These are phyloP conservation scores for Mormyrops boulengeri DNA, from an alignment of 2,797 vertebrate genomes.

Conservation along the genomic window DNA sequence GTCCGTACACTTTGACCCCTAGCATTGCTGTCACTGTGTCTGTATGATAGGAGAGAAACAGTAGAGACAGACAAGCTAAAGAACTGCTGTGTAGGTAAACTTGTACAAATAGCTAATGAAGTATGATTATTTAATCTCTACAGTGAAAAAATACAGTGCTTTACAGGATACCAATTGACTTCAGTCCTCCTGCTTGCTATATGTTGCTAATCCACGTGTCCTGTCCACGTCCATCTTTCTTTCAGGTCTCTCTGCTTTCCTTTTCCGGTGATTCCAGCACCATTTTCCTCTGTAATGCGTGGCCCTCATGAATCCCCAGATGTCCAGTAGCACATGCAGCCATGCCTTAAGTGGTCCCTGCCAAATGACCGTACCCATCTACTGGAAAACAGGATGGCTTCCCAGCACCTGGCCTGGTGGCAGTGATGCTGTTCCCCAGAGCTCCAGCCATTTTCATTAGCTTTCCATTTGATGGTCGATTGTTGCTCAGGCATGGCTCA, in stretches of 20 bases:
- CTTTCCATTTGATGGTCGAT: conserved; percentile 34
- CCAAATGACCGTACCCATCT: background rate
- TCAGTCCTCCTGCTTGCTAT: background rate
- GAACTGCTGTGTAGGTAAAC: background rate
- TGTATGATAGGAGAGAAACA: background rate
- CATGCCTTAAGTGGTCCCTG: background rate
- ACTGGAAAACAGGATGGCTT: background rate
- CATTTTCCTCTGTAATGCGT: background rate
- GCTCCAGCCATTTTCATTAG: conserved; percentile 28
- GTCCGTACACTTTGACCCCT: background rate
- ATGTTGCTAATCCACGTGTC: background rate
- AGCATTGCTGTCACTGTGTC: background rate
- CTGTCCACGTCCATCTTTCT: background rate
- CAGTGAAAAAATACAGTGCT: background rate
- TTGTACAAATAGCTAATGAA: background rate
- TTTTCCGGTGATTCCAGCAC: background rate
- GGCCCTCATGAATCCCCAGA: background rate
- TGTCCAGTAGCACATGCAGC: background rate
- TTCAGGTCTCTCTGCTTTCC: background rate
- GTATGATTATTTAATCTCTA: background rate
- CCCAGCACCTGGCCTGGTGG: too few species aligned
- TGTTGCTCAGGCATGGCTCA: conserved; percentile 22
- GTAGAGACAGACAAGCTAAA: background rate
- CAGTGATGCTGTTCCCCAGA: conserved; percentile 1
- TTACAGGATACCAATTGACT: background rate